Base-by-base conservation (phyloP, 2,888 invertebrate species). In the Protula sp. region DNA sequence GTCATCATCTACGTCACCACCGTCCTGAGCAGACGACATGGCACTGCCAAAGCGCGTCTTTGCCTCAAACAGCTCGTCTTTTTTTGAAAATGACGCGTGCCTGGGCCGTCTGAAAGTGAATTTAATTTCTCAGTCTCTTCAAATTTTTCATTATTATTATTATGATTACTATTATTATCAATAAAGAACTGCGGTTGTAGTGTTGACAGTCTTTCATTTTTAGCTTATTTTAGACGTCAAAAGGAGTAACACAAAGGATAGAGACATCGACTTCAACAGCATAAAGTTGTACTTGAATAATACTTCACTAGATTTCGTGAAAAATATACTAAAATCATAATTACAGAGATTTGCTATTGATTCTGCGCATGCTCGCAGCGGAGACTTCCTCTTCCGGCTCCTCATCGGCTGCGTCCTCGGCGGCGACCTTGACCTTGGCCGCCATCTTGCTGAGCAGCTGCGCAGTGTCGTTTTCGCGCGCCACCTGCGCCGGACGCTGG, bases 1-100 rank as follows among this genome's bases (percentile, higher is more conserved):
- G 24, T 3, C 55, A 2, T 38, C 55, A 5, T 55, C 55, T 4
- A 53, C 22, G 3, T 53, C 53, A 0, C 24, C 26, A 1, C 29
- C 29, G 2, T 22, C 30, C 2, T 53, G 29, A 14, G 24, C 28
- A 4, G 26, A 24, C 2, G 29, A 22, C n/a, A 29, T 26, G 27
- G 26, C 29, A 24, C n/a, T n/a, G n/a, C 47, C 48, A 3, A 47
- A 55, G 22, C 58, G 24, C 26, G 55, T 64, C 58, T 62, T 55
- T 2, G 61, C 63, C 47, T 74, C 74, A 55, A 64, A 29, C 30
- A 72, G 52, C 54, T 70, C 66, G 60, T 74, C 74, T 9, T 68
- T 67, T 47, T 71, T 72, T 2, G 72, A 68, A 29, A 74, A 62
- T 0, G 70, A 62, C 29, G 63, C 30, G 52, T 68, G 68, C 38